phyloP scores from a whole-genome alignment of 2,888 invertebrate genomes.

The Listrodromus nycthemerus region DNA sequence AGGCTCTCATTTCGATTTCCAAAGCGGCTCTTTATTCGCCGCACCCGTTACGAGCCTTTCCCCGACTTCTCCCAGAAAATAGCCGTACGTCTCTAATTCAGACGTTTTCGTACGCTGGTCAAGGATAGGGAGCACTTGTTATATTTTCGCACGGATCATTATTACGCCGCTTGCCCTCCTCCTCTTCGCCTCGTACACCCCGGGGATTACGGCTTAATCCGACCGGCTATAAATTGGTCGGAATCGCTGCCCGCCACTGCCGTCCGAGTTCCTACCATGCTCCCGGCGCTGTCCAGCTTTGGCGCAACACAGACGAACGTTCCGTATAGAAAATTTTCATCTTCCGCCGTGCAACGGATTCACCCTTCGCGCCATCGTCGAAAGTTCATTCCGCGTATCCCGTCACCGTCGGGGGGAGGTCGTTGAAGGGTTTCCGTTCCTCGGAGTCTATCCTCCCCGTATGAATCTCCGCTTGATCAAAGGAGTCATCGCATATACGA shows the following conservation, averaged over 20 bases:
- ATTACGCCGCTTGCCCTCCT: slow-evolving; percentile 72
- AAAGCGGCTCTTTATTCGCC: slow-evolving; percentile 2
- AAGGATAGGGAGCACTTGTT: slow-evolving; percentile 70
- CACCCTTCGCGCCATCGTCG: slow-evolving; percentile 39
- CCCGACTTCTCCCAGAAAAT: slow-evolving; percentile 28
- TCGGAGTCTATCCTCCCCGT: background rate
- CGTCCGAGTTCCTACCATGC: slow-evolving; percentile 3
- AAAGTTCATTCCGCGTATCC: slow-evolving; percentile 27
- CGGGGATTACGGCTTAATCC: slow-evolving; percentile 78
- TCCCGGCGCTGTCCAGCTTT: background rate
- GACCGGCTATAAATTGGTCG: slow-evolving; percentile 78
- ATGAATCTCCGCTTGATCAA: slow-evolving; percentile 39
- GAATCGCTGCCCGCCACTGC: slow-evolving; percentile 69
- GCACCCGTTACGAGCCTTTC: background rate
- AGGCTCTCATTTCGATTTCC: slow-evolving; percentile 42
- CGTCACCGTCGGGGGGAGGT: slow-evolving; percentile 8
- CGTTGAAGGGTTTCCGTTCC: slow-evolving; percentile 57
- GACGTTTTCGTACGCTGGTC: slow-evolving; percentile 69
- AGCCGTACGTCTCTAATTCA: slow-evolving; percentile 74
- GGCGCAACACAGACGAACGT: slow-evolving; percentile 19
- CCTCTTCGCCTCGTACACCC: slow-evolving; percentile 62
- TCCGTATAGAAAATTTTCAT: slow-evolving; percentile 32
- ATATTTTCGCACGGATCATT: slow-evolving; percentile 78
- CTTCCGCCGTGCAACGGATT: slow-evolving; percentile 8
- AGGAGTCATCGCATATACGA: slow-evolving; percentile 37